Base-by-base conservation (phyloP, 2,888 invertebrate species). In the Anthophora plumipes region DNA sequence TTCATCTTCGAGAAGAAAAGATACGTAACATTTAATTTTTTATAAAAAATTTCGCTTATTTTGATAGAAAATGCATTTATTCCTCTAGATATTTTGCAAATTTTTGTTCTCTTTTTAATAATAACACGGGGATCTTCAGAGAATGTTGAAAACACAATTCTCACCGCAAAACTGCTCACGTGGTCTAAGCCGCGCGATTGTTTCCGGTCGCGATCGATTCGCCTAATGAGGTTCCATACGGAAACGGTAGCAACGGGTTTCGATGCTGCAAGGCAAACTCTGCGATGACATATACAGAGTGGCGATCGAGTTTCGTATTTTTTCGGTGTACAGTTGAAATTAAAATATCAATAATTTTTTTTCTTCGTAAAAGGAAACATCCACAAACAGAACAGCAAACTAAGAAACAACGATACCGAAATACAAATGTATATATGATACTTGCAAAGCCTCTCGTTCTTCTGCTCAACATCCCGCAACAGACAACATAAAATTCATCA, bases 221-320 rank as follows among this genome's bases (percentile, higher is more conserved):
- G 43, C 48, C 54, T 66, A 75, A 75, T 69, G 68, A 75, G 68
- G 54, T 75, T 75, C 69, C n/a, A 50, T 22, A 52, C 54, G 68
- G 61, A 68, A 75, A 66, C 68, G 54, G 54, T 46, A 59, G 60
- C 52, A 68, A 55, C 20, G 50, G 52, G 14, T 50, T 61, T 59
- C 59, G 31, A 0, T 14, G 37, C 37, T 54, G 55, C 55, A 46
- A 68, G 74, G 60, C 54, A 60, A 75, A 67, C 50, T 63, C 39
- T 52, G 37, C 41, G n/a, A 39, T 67, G 37, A 39, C 46, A 14
- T 25, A 57, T 41, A 54, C 14, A n/a, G 39, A 52, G 39, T 41
- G 20, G 41, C 6, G 50, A 60, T 71, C 41, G 9, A 71, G 31
- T 60, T 61, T 61, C 61, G 20, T 25, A n/a, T 71, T 14, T 71